Conservation (phyloP, 23 tunicate genomes). For the Clavelina lepadiformis region DNA sequence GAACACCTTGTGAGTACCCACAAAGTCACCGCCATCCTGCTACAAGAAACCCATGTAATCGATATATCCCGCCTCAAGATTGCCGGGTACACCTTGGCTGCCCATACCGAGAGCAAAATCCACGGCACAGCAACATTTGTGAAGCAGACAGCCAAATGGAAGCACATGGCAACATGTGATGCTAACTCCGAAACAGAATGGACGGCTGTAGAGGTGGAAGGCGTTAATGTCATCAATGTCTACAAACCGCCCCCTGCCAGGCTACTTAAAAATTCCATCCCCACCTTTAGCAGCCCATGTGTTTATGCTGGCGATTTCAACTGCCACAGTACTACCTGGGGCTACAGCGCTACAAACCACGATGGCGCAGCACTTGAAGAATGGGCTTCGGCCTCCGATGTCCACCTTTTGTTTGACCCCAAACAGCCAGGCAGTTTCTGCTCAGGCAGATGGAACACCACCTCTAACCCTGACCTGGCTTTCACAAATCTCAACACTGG, state of each 20-base stretch:
- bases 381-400: not conserved
- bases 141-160: not conserved
- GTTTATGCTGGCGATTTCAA: conserved; percentile 4
- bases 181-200: not conserved
- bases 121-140: conserved; percentile 3
- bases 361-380: not conserved
- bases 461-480: conserved; percentile 1
- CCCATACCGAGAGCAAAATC: conserved; percentile 12
- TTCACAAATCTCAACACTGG: not conserved
- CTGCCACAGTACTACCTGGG: conserved; percentile 7
- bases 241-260: not conserved
- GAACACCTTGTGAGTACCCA: conserved; percentile 6
- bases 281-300: not conserved
- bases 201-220: conserved; percentile 10
- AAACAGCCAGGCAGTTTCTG: conserved; percentile 4
- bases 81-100: not conserved
- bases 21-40: conserved; percentile 4
- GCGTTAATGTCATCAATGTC: not conserved
- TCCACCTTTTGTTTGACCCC: not conserved
- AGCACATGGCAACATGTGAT: not conserved
- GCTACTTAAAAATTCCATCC: not conserved
- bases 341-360: not conserved
- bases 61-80: conserved; percentile 4
- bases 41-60: not conserved
- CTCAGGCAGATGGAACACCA: conserved; percentile 15